Evolutionary conservation across 1,140 invertebrate species (phyloP).

Genomic region (Drosophila kurseongensis): DNA sequence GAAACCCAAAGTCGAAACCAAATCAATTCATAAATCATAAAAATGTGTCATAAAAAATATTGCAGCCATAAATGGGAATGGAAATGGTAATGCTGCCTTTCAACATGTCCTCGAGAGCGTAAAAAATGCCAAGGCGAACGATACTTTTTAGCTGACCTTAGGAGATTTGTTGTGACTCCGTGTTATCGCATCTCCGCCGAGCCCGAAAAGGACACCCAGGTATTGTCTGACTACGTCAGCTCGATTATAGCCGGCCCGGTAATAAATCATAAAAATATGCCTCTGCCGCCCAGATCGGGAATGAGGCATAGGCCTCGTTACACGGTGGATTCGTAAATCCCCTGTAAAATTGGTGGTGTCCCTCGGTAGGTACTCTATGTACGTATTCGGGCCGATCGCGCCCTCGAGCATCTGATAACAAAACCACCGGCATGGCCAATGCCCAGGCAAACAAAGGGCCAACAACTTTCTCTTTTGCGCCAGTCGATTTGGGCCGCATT

Average conservation of each 20-base stretch:
- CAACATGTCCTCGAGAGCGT: constrained; percentile 77
- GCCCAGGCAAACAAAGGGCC: constrained; percentile 57
- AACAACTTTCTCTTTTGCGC: constrained; percentile 79
- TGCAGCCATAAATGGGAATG: constrained; percentile 58
- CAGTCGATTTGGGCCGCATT: constrained; percentile 39
- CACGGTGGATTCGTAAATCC: constrained; percentile 75
- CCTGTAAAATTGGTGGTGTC: constrained; percentile 71
- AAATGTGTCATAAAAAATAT: constrained; percentile 78
- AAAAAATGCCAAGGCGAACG: constrained; percentile 68
- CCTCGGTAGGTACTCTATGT: constrained; percentile 38
- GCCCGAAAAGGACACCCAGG: constrained; percentile 57
- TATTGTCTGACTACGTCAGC: constrained; percentile 54
- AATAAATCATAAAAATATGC: constrained; percentile 84
- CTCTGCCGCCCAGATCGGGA: constrained; percentile 27
- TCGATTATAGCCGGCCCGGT: constrained; percentile 76
- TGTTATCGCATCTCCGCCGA: constrained; percentile 54
- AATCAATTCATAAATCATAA: constrained; percentile 84
- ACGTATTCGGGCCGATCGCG: constrained; percentile 58
- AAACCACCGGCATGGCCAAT: constrained; percentile 76
- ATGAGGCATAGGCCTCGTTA: constrained; percentile 65
- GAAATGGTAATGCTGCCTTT: constrained; percentile 54
- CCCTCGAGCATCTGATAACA: constrained; percentile 80
- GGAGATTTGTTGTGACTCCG: constrained; percentile 74
- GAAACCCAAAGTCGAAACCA: constrained; percentile 56
- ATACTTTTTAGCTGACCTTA: constrained; percentile 58